A percentile compares a stretch with the other conserved stretches of the same genome.
Evolutionary conservation across 2,797 vertebrate genomes (phyloP).

Genomic region (Characodon lateralis): DNA sequence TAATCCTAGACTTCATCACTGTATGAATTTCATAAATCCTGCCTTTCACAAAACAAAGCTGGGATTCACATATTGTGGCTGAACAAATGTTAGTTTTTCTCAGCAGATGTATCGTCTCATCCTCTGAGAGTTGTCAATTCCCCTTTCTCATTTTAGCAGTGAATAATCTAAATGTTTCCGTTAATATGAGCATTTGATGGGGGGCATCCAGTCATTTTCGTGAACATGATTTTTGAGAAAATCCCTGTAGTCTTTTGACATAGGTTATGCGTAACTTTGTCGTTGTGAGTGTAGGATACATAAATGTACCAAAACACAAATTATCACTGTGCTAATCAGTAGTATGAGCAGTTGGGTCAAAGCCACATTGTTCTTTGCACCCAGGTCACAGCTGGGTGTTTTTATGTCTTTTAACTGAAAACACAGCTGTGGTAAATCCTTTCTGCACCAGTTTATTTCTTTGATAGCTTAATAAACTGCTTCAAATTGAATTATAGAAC

Average conservation of each 20-base stretch:
- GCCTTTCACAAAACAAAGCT: conserved; percentile 18
- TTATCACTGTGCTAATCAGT: background rate
- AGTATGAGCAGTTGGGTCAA: background rate
- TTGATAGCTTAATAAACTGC: background rate
- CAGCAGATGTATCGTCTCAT: conserved; percentile 31
- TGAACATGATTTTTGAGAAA: conserved; percentile 6
- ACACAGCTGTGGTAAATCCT: background rate
- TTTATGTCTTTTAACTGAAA: background rate
- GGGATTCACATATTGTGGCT: conserved; percentile 17
- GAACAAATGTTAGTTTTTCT: conserved; percentile 25
- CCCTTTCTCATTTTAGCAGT: conserved; percentile 38
- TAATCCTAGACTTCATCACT: too few relatives aligned
- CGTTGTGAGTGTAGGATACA: background rate
- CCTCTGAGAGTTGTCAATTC: conserved; percentile 48
- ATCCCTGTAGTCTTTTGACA: conserved; percentile 8
- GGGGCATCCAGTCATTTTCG: conserved; percentile 23
- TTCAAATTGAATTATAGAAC: background rate
- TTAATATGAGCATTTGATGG: conserved; percentile 23
- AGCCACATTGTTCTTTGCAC: background rate
- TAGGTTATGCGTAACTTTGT: background rate
- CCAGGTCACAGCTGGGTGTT: background rate
- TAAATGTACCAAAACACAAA: background rate
- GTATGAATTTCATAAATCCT: background rate
- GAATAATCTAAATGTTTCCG: conserved; percentile 44
- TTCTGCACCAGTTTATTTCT: background rate